phyloP scores from a whole-genome alignment of 2,888 invertebrate genomes.

The Nezara viridula region DNA sequence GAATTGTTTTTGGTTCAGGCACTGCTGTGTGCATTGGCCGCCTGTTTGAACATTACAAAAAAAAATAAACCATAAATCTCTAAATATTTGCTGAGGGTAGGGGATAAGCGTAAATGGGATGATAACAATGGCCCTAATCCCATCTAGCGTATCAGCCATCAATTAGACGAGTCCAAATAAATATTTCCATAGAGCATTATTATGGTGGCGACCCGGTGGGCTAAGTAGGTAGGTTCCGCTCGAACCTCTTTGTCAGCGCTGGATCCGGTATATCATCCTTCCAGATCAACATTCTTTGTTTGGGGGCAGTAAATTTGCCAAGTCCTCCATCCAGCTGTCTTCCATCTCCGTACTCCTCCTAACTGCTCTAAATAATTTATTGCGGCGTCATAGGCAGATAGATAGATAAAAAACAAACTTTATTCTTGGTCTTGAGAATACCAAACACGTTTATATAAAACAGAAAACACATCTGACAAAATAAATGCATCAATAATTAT shows the following conservation, averaged over 20 bases:
- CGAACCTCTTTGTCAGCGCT: neutral
- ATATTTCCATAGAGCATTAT: neutral
- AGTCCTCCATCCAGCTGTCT: neutral
- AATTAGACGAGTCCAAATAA: slow-evolving; percentile 42
- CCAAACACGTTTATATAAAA: no score
- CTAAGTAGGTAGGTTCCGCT: slow-evolving; percentile 27
- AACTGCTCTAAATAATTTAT: neutral
- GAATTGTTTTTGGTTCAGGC: no score
- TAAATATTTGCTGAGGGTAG: neutral
- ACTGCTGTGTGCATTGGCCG: neutral
- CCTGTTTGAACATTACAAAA: neutral
- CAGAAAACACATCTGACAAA: no score
- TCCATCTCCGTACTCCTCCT: neutral
- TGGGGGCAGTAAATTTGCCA: neutral
- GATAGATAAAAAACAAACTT: no score
- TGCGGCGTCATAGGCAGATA: neutral
- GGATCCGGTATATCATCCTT: neutral
- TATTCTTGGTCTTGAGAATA: no score
- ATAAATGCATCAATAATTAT: no score
- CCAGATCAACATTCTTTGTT: neutral
- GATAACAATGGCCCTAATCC: slow-evolving; percentile 7
- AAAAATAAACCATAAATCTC: neutral
- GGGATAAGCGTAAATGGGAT: neutral
- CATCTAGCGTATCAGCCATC: slow-evolving; percentile 28
- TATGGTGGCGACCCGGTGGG: neutral